Conservation (phyloP, 2,797 vertebrate genomes). For the Hylomyscus alleni region DNA sequence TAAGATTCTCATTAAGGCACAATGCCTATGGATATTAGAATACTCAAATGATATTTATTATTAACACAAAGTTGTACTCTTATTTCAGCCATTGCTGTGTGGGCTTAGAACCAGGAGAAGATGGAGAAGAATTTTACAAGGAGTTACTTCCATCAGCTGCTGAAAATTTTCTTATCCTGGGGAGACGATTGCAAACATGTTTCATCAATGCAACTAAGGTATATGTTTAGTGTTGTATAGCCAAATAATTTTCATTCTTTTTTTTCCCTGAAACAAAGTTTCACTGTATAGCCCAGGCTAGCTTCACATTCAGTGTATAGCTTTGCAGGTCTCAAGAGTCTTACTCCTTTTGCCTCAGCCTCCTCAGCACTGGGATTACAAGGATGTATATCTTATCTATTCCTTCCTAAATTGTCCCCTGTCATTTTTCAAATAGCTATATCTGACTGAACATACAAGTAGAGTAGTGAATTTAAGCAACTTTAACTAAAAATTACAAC, state of each 20-base stretch:
- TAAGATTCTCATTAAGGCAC: conserved; percentile 55
- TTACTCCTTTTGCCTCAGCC: background rate
- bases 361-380: background rate
- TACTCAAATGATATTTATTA: conserved; percentile 52
- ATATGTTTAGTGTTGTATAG: conserved; percentile 66
- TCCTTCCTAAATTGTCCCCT: conserved; percentile 37
- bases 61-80: conserved; percentile 58
- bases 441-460: conserved; percentile 43
- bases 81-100: conserved; percentile 93
- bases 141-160: conserved; percentile 93
- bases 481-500: conserved; percentile 35
- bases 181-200: conserved; percentile 90
- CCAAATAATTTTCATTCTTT: conserved; percentile 54
- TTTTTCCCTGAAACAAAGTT: background rate
- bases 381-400: background rate
- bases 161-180: conserved; percentile 92
- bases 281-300: background rate
- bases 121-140: conserved; percentile 91
- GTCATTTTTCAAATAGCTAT: conserved; percentile 49
- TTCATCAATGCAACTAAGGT: conserved; percentile 89
- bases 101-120: conserved; percentile 91
- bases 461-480: background rate
- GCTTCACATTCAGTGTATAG: background rate
- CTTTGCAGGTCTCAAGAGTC: background rate
- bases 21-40: conserved; percentile 48